Base-by-base conservation (phyloP, 2,797 vertebrate genomes). In the Myotis daubentonii region DNA sequence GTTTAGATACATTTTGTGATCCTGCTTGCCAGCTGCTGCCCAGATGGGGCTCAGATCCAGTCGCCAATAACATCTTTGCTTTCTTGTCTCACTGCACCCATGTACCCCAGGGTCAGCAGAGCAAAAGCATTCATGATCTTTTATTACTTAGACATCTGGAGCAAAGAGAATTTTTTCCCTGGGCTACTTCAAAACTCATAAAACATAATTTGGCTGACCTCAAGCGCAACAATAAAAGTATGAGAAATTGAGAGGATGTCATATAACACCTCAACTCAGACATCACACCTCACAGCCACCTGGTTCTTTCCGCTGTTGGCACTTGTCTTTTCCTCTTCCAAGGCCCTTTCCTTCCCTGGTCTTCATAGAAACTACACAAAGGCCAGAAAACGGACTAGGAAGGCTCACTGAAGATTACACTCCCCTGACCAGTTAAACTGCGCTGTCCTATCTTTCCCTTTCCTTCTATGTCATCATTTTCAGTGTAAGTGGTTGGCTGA, bases 151-250 rank as follows among this genome's bases (percentile, higher is more conserved):
- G 36, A 89, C n/a, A 75, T 41, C 16, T 49, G 66, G 19, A 60
- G 8, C 78, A 94, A 87, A 55, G 15, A 90, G 17, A 49, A 65
- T 6, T 22, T 90, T 84, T 47, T 62, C 57, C 60, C 15, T 41
- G 51, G 36, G 28, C 6, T 80, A 70, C 66, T 90, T 75, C n/a
- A 93, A 91, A 84, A 76, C 23, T 57, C 51, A 36, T 13, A 80
- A 84, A 62, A 80, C 25, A 62, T 36, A 8, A 89, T 62, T 74
- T 89, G n/a, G 6, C 28, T 83, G 76, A 90, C 87, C 82, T 90
- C 8, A 47, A 47, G 41, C 8, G 44, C 9, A 84, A 30, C 33
- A 87, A 66, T 70, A 62, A 94, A 51, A 83, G 28, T 53, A 23
- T 44, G 19, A 76, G 28, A 89, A 71, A 8, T 25, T 92, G 44